Evolutionary conservation across 1,140 invertebrate genomes (phyloP), one percentile per base, ranked within the genome.

Genomic region (Scaptomyza graminum): DNA sequence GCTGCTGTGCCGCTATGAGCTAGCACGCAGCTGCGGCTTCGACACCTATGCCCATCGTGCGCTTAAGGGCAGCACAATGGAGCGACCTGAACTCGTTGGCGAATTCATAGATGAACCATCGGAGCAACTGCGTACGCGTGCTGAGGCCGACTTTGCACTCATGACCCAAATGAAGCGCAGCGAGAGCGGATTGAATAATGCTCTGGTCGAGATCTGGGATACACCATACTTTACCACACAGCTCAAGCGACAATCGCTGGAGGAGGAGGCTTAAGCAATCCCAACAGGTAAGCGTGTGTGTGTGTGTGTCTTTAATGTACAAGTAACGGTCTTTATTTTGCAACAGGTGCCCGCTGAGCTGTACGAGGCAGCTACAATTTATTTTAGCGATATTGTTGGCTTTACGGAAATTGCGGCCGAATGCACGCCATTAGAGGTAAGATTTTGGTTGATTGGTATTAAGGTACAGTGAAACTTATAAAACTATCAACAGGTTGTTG

Each of bases 331-430:
- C 11, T 49, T 39, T 25, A 5, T 34, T 37, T 28, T 12, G 39
- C 61, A 90, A 39, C 81, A 96, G 94, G 95, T 96, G 4, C 95
- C 95, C 22, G 96, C 96, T 6, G 95, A 96, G 90, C 95, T 94
- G 59, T 97, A 96, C 85, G 94, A 96, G 34, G 94, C 94, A 1
- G 96, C 96, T 1, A 97, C 96, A 0, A 94, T 98, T 41, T 98
- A 97, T 91, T 98, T 98, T 84, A 97, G 96, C 63, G 97, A 98
- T 87, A 97, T 98, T 66, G 96, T 97, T 34, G 96, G 96, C 0
- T 98, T 98, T 90, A 98, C 97, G 1, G 95, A 96, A 90, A 95
- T 98, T 63, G 95, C 96, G 1, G 96, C 96, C 5, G 94, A 95
- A 11, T 96, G 95, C 62, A 96, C 96, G 9, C 96, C 97, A 0